phyloP scores from a whole-genome alignment of 2,888 invertebrate species.

The Leptarthrus brevirostris region DNA sequence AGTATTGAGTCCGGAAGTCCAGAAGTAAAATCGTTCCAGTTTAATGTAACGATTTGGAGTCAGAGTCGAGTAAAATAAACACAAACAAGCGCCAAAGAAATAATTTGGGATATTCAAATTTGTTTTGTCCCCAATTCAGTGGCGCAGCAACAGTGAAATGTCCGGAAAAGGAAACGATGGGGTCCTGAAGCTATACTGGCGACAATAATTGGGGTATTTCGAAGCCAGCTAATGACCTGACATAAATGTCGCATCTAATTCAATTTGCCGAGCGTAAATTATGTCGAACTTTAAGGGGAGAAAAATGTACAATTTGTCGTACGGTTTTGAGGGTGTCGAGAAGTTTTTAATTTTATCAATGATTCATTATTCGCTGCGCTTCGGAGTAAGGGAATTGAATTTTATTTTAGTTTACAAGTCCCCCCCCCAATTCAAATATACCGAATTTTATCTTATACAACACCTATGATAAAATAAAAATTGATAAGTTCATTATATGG shows the following conservation, averaged over 20 bases:
- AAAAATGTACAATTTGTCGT: no score
- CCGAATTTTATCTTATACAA: no score
- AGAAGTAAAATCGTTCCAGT: neutral
- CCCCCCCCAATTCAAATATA: no score
- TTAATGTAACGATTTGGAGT: neutral
- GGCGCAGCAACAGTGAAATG: neutral
- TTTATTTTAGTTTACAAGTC: no score
- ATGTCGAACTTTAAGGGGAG: neutral
- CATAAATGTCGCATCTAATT: slow-evolving; percentile 42
- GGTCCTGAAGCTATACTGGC: neutral
- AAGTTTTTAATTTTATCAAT: no score
- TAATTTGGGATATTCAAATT: slow-evolving; percentile 45
- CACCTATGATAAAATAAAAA: no score
- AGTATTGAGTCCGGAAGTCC: neutral
- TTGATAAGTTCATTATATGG: no score
- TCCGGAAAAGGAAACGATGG: neutral
- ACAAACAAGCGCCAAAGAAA: slow-evolving; percentile 39
- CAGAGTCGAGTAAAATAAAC: slow-evolving; percentile 1
- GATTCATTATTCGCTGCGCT: no score
- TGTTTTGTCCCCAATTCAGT: neutral
- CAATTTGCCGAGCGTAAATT: slow-evolving; percentile 38
- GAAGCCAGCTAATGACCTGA: slow-evolving; percentile 40
- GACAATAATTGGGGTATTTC: slow-evolving; percentile 38
- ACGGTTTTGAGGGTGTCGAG: no score
- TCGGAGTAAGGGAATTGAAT: no score